phyloP scores from a whole-genome alignment of 1,140 invertebrate species.

The Lerema accius region DNA sequence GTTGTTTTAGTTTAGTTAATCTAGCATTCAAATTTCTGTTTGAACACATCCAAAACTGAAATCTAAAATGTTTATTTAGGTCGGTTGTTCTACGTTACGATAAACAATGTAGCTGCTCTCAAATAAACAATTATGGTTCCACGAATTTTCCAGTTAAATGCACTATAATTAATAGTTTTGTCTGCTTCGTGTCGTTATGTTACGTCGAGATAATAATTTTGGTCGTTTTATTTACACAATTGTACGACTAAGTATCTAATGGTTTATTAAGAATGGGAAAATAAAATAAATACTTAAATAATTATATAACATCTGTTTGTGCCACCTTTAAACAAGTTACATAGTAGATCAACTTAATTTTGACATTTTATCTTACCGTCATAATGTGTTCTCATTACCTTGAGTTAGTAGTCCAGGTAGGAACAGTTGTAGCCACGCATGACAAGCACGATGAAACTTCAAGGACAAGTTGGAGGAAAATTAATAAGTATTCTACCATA shows the following conservation, averaged over 20 bases:
- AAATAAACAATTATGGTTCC: conserved; percentile 10
- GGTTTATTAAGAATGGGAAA: no score
- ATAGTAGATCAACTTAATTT: no score
- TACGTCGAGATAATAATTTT: no score
- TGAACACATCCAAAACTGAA: not conserved
- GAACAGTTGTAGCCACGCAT: no score
- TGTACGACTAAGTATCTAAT: no score
- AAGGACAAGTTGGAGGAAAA: conserved; percentile 19
- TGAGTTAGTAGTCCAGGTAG: no score
- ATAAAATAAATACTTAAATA: no score
- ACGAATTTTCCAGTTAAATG: conserved; percentile 1
- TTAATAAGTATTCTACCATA: conserved; percentile 13
- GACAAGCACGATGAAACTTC: conserved; percentile 3
- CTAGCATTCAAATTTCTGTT: conserved; percentile 5
- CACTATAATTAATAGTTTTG: not conserved
- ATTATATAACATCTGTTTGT: no score
- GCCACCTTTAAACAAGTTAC: no score
- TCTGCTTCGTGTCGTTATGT: not conserved
- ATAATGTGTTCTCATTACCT: no score
- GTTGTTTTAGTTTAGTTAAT: conserved; percentile 13
- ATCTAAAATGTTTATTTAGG: conserved; percentile 13
- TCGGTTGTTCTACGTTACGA: conserved; percentile 5
- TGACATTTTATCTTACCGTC: no score
- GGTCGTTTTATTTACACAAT: no score
- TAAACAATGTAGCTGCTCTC: conserved; percentile 10